Evolutionary conservation across 2,888 invertebrate species (phyloP).

Genomic region (Scelioninae gen. 1): DNA sequence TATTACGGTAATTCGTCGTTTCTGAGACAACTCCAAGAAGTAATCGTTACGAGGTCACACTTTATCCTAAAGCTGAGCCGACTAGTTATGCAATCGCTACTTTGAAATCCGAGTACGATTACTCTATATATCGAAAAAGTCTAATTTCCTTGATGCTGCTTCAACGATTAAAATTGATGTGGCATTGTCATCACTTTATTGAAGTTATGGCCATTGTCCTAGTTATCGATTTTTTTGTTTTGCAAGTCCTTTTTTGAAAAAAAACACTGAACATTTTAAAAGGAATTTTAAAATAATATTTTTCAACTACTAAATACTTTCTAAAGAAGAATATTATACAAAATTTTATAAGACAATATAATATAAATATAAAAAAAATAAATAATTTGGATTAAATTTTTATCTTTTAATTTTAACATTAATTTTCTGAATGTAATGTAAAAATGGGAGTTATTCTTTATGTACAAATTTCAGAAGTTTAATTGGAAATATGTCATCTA

Average conservation of each 20-base stretch:
- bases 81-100: constrained; percentile 29
- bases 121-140: constrained; percentile 41
- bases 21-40: constrained; percentile 21
- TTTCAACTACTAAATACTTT: too few species aligned
- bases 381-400: too few species aligned
- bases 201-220: constrained; percentile 18
- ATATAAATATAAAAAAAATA: too few species aligned
- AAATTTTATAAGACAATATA: too few species aligned
- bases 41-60: constrained; percentile 60
- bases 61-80: constrained; percentile 56
- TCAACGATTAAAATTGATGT: constrained; percentile 6
- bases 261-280: too few species aligned
- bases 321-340: too few species aligned
- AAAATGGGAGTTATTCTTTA: too few species aligned
- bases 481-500: too few species aligned
- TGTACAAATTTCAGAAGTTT: too few species aligned
- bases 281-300: too few species aligned
- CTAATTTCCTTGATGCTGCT: constrained; percentile 44
- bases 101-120: constrained; percentile 43
- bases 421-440: too few species aligned
- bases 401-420: too few species aligned
- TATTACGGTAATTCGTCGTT: constrained; percentile 48
- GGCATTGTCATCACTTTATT: constrained; percentile 8
- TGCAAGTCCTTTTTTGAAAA: neutral
- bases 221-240: constrained; percentile 17